Conservation (phyloP, 2,888 invertebrate genomes). For the Macropis europaea region DNA sequence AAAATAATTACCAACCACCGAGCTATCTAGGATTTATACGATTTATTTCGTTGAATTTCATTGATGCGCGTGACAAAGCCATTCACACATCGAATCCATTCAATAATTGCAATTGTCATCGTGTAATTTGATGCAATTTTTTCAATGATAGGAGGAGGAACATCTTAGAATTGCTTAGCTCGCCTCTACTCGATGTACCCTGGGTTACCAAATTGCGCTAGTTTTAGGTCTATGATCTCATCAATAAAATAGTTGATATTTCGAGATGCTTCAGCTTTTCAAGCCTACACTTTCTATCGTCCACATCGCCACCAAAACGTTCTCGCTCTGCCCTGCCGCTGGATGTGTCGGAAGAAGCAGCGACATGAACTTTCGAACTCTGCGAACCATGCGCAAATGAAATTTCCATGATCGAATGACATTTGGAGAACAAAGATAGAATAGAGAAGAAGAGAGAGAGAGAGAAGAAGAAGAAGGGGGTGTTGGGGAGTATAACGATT, state of each 20-base stretch:
- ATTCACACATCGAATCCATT: no score
- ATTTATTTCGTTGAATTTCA: no score
- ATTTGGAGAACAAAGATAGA: neutral
- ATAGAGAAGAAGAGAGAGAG: no score
- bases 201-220: neutral
- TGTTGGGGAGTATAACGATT: no score
- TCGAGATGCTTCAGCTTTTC: constrained; percentile 12
- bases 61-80: no score
- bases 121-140: no score
- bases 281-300: neutral
- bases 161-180: neutral
- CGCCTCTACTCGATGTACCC: neutral
- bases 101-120: no score
- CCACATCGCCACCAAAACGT: neutral
- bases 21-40: no score
- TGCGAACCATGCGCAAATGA: constrained; percentile 20
- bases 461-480: neutral
- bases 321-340: neutral
- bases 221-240: constrained; percentile 25
- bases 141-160: neutral
- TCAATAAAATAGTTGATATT: constrained; percentile 21
- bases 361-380: constrained; percentile 50
- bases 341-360: neutral
- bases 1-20: no score
- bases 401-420: constrained; percentile 38